Evolutionary conservation across 2,888 invertebrate genomes (phyloP).

Genomic region (Napeogenes sylphis): DNA sequence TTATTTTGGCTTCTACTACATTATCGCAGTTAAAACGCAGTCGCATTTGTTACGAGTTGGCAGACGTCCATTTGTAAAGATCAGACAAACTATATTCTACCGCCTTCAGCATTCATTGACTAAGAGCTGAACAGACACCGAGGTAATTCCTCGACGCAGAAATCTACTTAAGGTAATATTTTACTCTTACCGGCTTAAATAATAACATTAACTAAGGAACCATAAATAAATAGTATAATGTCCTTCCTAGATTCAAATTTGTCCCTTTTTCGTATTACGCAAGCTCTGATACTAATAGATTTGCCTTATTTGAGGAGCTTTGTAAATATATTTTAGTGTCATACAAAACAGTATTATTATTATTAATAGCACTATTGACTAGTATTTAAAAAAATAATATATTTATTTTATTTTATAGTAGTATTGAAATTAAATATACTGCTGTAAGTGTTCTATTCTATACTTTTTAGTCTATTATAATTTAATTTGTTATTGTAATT

Average conservation of each 20-base stretch:
- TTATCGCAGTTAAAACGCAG: slow-evolving; percentile 40
- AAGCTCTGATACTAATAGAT: no score
- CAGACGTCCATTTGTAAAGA: slow-evolving; percentile 58
- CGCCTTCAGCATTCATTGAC: slow-evolving; percentile 23
- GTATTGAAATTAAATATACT: no score
- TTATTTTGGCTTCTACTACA: slow-evolving; percentile 46
- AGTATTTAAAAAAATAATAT: no score
- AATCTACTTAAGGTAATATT: slow-evolving; percentile 5
- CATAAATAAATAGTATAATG: not conserved
- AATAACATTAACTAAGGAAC: not conserved
- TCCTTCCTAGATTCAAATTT: not conserved
- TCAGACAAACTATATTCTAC: slow-evolving; percentile 38
- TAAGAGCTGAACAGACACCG: slow-evolving; percentile 21
- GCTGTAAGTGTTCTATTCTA: no score
- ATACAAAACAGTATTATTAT: no score
- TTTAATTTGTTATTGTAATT: no score
- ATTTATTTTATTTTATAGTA: no score
- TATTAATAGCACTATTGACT: no score
- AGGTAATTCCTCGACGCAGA: slow-evolving; percentile 13
- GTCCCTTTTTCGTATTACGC: not conserved
- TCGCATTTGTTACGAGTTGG: slow-evolving; percentile 51
- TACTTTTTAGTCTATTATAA: no score
- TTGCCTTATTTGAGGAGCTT: no score
- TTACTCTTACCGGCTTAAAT: slow-evolving; percentile 2
- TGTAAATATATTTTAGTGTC: no score